Conservation (phyloP, 30 jellyfish, hydroid and myxozoan species). For the Mastigias papua region DNA sequence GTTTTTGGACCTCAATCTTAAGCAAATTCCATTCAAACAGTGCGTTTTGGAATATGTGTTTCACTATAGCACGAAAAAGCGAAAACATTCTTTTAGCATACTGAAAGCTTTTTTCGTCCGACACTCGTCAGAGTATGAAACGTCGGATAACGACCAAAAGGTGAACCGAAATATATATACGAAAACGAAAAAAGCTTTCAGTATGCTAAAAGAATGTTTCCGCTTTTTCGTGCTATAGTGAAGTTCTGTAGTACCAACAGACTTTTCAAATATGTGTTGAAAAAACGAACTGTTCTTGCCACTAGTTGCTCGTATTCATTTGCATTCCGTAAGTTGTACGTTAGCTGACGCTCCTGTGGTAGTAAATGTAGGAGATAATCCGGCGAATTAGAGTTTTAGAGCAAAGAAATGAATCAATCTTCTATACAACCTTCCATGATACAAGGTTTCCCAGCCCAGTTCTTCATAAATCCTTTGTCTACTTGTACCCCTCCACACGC, state of each 20-base stretch:
- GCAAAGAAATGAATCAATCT: not conserved
- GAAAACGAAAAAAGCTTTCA: too few species aligned
- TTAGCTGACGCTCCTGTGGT: not conserved
- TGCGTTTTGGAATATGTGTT: not conserved
- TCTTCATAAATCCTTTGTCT: not conserved
- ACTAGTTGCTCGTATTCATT: not conserved
- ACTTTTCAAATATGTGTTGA: not conserved
- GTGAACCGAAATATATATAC: too few species aligned
- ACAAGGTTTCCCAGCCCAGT: not conserved
- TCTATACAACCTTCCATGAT: not conserved
- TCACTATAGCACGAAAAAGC: too few species aligned
- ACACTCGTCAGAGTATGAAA: too few species aligned
- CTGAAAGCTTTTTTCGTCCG: too few species aligned
- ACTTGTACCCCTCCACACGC: not conserved
- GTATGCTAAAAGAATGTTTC: too few species aligned
- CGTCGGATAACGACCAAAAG: too few species aligned
- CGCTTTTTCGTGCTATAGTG: too few species aligned
- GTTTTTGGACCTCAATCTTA: not conserved
- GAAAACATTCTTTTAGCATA: too few species aligned
- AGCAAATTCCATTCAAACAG: not conserved
- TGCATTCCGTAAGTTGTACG: not conserved
- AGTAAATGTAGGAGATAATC: not conserved
- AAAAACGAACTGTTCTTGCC: not conserved
- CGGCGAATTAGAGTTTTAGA: not conserved
- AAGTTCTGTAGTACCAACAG: too few species aligned